A percentile compares a stretch with the other conserved stretches of the same genome.
Conservation (phyloP, 2,888 invertebrate genomes). For the Abrostola triplasia region DNA sequence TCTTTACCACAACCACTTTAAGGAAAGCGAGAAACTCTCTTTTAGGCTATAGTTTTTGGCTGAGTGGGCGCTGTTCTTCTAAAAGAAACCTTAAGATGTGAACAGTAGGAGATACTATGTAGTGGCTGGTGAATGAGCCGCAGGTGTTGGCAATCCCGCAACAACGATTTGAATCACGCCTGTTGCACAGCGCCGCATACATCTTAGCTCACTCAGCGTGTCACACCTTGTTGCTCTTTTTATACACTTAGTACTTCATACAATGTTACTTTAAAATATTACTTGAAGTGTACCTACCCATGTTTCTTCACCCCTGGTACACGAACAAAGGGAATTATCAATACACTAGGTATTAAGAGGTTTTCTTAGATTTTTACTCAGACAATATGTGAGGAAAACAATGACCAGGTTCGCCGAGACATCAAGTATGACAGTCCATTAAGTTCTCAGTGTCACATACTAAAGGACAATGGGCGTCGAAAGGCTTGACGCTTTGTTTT, state of each 20-base stretch:
- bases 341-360: constrained; percentile 20
- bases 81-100: constrained; percentile 56
- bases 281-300: constrained; percentile 13
- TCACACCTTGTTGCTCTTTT: constrained; percentile 74
- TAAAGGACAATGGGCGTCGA: constrained; percentile 72
- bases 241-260: constrained; percentile 62
- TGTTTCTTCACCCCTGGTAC: constrained; percentile 14
- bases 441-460: constrained; percentile 81
- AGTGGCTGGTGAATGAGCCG: constrained; percentile 53
- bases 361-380: constrained; percentile 21
- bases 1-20: constrained; percentile 71
- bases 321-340: constrained; percentile 9
- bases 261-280: constrained; percentile 48
- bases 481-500: constrained; percentile 62
- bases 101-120: constrained; percentile 56
- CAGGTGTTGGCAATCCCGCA: constrained; percentile 78
- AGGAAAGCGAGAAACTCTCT: constrained; percentile 67
- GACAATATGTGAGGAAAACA: constrained; percentile 44
- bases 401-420: constrained; percentile 40
- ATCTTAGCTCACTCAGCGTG: constrained; percentile 79
- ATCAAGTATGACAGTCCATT: constrained; percentile 77
- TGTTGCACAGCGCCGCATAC: constrained; percentile 79
- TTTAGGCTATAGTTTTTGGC: constrained; percentile 72
- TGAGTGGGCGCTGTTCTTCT: constrained; percentile 23
- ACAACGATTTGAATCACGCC: constrained; percentile 81